Percentiles rank a stretch among this genome's conserved stretches.
phyloP scores from a whole-genome alignment of 1,140 invertebrate genomes.

The Schlechtendalia chinensis region DNA sequence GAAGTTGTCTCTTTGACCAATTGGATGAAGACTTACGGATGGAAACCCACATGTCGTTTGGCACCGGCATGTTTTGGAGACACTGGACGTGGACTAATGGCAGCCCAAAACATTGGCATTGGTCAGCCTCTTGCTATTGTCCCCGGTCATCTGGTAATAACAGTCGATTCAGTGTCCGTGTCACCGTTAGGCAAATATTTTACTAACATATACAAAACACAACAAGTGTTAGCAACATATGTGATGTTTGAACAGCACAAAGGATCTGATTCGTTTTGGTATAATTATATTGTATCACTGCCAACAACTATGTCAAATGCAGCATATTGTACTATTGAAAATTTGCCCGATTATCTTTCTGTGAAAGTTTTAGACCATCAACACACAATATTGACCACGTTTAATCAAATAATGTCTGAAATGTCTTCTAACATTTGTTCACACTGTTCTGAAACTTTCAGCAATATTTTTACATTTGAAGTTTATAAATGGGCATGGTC shows the following conservation, averaged over 20 bases:
- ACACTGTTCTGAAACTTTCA: constrained; percentile 52
- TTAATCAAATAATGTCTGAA: constrained; percentile 47
- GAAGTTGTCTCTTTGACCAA: constrained; percentile 50
- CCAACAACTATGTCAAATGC: constrained; percentile 57
- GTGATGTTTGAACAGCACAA: constrained; percentile 56
- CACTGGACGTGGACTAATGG: constrained; percentile 59
- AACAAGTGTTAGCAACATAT: constrained; percentile 57
- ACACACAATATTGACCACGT: constrained; percentile 51
- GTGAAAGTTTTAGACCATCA: constrained; percentile 52
- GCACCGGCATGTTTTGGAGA: constrained; percentile 53
- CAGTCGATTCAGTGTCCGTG: constrained; percentile 53
- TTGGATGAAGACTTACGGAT: constrained; percentile 54
- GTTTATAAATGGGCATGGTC: constrained; percentile 60
- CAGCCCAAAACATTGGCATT: constrained; percentile 54
- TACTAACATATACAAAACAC: constrained; percentile 51
- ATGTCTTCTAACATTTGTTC: constrained; percentile 48
- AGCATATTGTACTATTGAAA: constrained; percentile 52
- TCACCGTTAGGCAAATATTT: constrained; percentile 53
- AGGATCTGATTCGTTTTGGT: constrained; percentile 53
- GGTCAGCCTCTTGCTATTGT: constrained; percentile 58
- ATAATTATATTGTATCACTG: constrained; percentile 57
- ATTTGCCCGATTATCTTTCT: constrained; percentile 49
- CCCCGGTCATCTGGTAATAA: constrained; percentile 57
- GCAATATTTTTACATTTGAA: constrained; percentile 53
- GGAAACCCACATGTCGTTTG: constrained; percentile 52